Percentiles rank a stretch among this genome's conserved stretches.
These are phyloP conservation scores for Acanthoscelides obtectus DNA, from an alignment of 2,888 invertebrate species.

Conservation along the genomic window DNA sequence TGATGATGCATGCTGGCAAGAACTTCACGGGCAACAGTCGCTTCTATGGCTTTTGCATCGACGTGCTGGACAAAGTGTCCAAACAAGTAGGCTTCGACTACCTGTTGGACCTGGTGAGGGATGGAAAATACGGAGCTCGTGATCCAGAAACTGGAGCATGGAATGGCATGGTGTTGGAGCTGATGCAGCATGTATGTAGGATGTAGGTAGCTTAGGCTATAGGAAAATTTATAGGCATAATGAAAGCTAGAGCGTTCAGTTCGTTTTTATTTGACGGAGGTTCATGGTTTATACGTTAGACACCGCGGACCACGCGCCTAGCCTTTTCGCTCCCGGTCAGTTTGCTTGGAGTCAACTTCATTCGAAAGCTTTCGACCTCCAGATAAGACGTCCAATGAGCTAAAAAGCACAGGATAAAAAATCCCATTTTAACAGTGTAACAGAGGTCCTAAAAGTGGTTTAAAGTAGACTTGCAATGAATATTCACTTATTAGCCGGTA, in stretches of 20 bases:
- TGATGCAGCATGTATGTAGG: constrained; percentile 63
- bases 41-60: constrained; percentile 77
- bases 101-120: constrained; percentile 65
- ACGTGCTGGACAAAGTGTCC: constrained; percentile 64
- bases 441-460: too few relatives aligned
- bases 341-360: too few relatives aligned
- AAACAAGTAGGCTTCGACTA: constrained; percentile 67
- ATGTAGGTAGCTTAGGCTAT: not conserved
- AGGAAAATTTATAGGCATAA: too few relatives aligned
- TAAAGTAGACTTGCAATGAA: too few relatives aligned
- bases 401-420: too few relatives aligned
- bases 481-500: too few relatives aligned
- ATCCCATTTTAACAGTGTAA: too few relatives aligned
- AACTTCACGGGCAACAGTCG: constrained; percentile 69
- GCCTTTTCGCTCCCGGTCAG: too few relatives aligned
- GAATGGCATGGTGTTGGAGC: constrained; percentile 67
- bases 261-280: not conserved
- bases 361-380: too few relatives aligned
- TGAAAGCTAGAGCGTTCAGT: not conserved
- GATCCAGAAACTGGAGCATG: constrained; percentile 59
- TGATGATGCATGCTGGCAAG: constrained; percentile 67
- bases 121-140: constrained; percentile 62
- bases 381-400: too few relatives aligned
- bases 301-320: too few relatives aligned
- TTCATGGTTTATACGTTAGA: not conserved